Evolutionary conservation across 2,797 vertebrate genomes (phyloP).

Genomic region (Sciaenops ocellatus): DNA sequence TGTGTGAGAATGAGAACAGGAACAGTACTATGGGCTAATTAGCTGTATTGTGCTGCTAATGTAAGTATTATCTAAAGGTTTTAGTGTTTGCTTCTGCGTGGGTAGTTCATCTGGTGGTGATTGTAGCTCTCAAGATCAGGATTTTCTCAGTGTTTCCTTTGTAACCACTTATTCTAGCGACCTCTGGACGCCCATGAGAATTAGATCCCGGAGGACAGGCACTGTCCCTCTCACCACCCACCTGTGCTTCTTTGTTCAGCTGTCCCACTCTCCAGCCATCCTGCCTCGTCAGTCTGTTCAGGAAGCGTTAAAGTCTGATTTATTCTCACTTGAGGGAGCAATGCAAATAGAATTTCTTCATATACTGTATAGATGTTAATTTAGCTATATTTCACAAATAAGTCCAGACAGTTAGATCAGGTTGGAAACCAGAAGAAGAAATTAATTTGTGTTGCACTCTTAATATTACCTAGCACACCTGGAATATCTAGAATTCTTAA

Average conservation of each 20-base stretch:
- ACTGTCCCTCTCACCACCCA: background rate
- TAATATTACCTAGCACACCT: background rate
- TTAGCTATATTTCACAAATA: background rate
- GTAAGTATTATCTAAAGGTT: background rate
- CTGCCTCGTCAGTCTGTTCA: constrained; percentile 23
- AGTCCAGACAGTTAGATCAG: background rate
- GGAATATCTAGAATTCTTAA: background rate
- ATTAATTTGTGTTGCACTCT: background rate
- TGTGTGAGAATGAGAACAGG: constrained; percentile 11
- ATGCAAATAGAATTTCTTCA: background rate
- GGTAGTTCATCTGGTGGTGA: constrained; percentile 1
- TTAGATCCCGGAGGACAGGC: background rate
- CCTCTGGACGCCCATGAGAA: background rate
- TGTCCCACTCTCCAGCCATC: background rate
- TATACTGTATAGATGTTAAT: background rate
- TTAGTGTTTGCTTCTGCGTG: background rate
- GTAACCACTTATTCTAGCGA: background rate
- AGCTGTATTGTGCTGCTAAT: constrained; percentile 21
- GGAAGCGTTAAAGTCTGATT: constrained; percentile 16
- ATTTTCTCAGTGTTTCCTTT: background rate
- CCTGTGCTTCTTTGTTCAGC: constrained; percentile 2
- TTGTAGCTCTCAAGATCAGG: constrained; percentile 41
- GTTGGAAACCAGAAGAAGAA: background rate
- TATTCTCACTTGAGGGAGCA: background rate
- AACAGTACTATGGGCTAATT: background rate